Percentiles rank a stretch among this genome's conserved stretches.
These are phyloP conservation scores for Scelioninae gen. 2 DNA, from an alignment of 2,888 invertebrate genomes.

Conservation along the genomic window DNA sequence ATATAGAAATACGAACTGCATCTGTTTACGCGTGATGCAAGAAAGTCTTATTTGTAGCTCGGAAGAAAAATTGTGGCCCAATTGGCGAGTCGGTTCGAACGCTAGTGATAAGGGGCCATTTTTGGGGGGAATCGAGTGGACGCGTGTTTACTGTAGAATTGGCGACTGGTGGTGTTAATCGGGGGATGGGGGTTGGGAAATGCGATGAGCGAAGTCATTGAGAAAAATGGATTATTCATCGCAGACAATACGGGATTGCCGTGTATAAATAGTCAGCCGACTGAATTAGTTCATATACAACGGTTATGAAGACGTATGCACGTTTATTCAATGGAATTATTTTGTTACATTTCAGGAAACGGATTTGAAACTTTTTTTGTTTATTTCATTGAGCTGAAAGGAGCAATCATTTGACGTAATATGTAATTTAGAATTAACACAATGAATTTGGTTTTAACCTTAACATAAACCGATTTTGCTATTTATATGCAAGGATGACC, in stretches of 20 bases:
- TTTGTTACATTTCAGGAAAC: too few species aligned
- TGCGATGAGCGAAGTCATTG: conserved; percentile 25
- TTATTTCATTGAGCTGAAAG: too few species aligned
- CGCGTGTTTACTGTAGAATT: conserved; percentile 4
- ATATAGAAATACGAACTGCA: conserved; percentile 12
- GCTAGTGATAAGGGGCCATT: too few species aligned
- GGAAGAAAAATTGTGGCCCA: background rate
- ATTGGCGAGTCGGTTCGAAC: background rate
- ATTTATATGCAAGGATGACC: too few species aligned
- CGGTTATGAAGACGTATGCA: background rate
- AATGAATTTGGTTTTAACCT: too few species aligned
- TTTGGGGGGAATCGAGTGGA: too few species aligned
- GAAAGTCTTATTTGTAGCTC: background rate
- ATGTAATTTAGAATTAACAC: too few species aligned
- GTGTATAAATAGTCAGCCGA: conserved; percentile 20
- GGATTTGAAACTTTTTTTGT: background rate
- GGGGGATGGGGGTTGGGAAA: conserved; percentile 13
- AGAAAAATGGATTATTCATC: conserved; percentile 26
- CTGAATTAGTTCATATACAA: conserved; percentile 10
- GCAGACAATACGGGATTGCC: too few species aligned
- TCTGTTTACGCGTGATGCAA: background rate
- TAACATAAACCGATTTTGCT: too few species aligned
- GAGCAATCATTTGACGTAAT: too few species aligned
- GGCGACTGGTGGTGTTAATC: conserved; percentile 23
- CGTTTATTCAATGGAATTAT: too few species aligned